These are phyloP conservation scores for Myxocyprinus asiaticus DNA, from an alignment of 2,113 vertebrate species.

Conservation along the genomic window DNA sequence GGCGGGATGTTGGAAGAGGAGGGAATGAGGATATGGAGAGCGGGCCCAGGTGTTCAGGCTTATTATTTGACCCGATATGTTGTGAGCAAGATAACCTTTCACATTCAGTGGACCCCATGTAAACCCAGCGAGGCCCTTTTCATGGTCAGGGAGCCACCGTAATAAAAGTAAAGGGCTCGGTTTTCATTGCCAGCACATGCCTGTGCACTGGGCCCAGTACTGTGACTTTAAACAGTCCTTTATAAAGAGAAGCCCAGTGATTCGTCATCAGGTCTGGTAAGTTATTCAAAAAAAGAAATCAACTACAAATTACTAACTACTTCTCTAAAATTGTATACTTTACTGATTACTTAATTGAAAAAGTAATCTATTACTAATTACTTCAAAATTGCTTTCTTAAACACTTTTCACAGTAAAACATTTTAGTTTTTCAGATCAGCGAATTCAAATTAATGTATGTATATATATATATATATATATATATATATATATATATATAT, in stretches of 20 bases:
- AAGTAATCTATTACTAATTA: too few relatives aligned
- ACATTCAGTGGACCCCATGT: slow-evolving; percentile 58
- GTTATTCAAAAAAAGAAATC: too few relatives aligned
- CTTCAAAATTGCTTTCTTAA: too few relatives aligned
- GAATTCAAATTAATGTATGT: too few relatives aligned
- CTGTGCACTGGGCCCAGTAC: not conserved
- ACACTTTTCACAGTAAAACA: too few relatives aligned
- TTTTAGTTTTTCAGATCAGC: too few relatives aligned
- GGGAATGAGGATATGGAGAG: slow-evolving; percentile 29
- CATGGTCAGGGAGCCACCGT: slow-evolving; percentile 38
- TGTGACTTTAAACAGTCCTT: slow-evolving; percentile 1
- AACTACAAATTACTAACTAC: too few relatives aligned
- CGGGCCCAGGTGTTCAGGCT: slow-evolving; percentile 64
- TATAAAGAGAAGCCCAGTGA: not conserved
- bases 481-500: too few relatives aligned
- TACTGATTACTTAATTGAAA: too few relatives aligned
- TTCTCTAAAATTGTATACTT: too few relatives aligned
- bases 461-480: too few relatives aligned
- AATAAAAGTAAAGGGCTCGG: slow-evolving; percentile 17
- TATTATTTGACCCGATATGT: slow-evolving; percentile 53
- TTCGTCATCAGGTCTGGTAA: too few relatives aligned
- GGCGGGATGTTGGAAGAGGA: slow-evolving; percentile 6
- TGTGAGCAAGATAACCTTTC: slow-evolving; percentile 65
- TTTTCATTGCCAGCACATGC: slow-evolving; percentile 34
- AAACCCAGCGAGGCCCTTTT: slow-evolving; percentile 28